These are phyloP conservation scores for Pangasius mekongensis DNA, from an alignment of 2,797 vertebrate genomes.

Conservation along the genomic window DNA sequence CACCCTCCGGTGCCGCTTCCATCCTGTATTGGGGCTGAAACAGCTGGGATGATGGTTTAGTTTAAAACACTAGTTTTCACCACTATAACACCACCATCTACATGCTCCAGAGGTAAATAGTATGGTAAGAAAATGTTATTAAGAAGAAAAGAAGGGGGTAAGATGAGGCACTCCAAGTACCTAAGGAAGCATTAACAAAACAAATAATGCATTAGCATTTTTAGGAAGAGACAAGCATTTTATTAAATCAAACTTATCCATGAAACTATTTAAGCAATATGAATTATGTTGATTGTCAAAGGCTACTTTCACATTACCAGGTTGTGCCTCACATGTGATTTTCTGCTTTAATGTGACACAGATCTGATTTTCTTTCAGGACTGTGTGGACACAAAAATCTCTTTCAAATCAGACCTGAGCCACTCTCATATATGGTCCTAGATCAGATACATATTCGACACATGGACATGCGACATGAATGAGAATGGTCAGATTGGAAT, in stretches of 20 bases:
- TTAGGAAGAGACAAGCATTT: background rate
- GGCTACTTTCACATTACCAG: background rate
- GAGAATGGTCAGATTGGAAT: background rate
- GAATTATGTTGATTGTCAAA: background rate
- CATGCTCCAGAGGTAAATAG: background rate
- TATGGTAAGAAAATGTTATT: background rate
- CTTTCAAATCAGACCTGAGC: background rate
- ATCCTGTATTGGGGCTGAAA: background rate
- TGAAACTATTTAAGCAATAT: background rate
- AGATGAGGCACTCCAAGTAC: background rate
- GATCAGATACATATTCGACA: background rate
- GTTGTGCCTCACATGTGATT: background rate
- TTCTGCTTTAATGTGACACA: constrained; percentile 1
- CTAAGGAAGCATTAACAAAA: background rate
- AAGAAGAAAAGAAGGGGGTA: background rate
- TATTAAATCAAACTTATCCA: background rate
- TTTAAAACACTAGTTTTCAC: background rate
- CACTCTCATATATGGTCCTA: background rate
- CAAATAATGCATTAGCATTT: background rate
- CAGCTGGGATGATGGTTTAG: background rate
- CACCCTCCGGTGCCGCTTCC: background rate
- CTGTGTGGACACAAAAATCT: background rate
- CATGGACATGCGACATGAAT: background rate
- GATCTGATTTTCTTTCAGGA: background rate
- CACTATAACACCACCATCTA: background rate